Evolutionary conservation across 2,888 invertebrate genomes (phyloP).

Genomic region (Clitarchus hookeri): DNA sequence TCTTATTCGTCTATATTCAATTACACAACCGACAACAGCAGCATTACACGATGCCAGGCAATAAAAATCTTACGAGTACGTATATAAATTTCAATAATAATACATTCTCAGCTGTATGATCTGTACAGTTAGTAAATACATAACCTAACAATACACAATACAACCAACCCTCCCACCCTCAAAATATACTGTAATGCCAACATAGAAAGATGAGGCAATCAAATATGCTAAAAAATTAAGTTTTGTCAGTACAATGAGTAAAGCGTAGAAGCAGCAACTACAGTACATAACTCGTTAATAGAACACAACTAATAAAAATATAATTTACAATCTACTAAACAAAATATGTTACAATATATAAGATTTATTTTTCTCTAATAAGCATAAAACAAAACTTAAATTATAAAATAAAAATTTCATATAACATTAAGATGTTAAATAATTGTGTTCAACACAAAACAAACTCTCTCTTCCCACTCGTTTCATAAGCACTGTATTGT

Average conservation of each 20-base stretch:
- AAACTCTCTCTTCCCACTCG: constrained; percentile 2
- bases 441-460: constrained; percentile 1
- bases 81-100: constrained; percentile 7
- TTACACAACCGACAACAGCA: constrained; percentile 1
- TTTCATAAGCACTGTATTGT: constrained; percentile 22
- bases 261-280: constrained; percentile 34
- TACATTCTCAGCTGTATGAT: neutral
- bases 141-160: constrained; percentile 2
- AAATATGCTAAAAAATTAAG: neutral
- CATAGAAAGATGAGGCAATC: neutral
- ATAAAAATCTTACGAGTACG: neutral
- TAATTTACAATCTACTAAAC: constrained; percentile 40
- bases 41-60: neutral
- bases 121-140: constrained; percentile 14
- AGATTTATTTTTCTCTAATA: constrained; percentile 29
- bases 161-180: neutral
- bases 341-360: constrained; percentile 39
- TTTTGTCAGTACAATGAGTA: constrained; percentile 8
- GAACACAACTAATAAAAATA: constrained; percentile 35
- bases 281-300: constrained; percentile 34
- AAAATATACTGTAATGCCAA: constrained; percentile 14
- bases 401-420: constrained; percentile 31
- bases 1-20: neutral
- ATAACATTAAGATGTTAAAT: constrained; percentile 22
- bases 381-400: constrained; percentile 32